A percentile compares a stretch with the other conserved stretches of the same genome.
Evolutionary conservation across 2,113 vertebrate genomes (phyloP).

Genomic region (Reinhardtius hippoglossoides): DNA sequence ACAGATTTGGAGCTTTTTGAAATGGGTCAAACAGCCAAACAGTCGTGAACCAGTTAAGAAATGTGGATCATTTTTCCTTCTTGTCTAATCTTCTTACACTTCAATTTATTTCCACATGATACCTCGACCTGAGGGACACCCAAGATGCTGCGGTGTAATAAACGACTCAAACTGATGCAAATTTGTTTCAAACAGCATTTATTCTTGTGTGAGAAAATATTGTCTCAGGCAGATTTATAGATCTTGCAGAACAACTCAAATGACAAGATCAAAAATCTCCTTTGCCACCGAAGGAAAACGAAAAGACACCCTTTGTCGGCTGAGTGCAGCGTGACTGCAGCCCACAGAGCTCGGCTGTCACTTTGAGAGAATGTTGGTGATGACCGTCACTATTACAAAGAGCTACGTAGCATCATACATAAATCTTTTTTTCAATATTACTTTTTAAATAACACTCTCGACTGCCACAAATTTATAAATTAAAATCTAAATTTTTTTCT

Average conservation of each 20-base stretch:
- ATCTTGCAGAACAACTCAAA: conserved; percentile 71
- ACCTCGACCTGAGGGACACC: not conserved
- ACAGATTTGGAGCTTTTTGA: too few relatives aligned
- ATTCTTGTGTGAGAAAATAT: conserved; percentile 82
- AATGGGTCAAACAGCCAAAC: too few relatives aligned
- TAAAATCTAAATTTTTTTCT: conserved; percentile 82
- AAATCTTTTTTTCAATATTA: conserved; percentile 73
- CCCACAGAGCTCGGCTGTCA: conserved; percentile 53
- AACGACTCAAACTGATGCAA: not conserved
- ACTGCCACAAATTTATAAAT: conserved; percentile 82
- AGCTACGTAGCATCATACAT: conserved; percentile 75
- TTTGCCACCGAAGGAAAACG: conserved; percentile 40
- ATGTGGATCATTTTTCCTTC: not conserved
- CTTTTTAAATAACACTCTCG: conserved; percentile 81
- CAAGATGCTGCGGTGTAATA: not conserved
- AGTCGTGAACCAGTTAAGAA: not conserved
- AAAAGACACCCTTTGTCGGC: conserved; percentile 27
- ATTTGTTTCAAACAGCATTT: conserved; percentile 78
- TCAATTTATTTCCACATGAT: not conserved
- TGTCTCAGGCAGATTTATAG: conserved; percentile 68
- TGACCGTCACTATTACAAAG: conserved; percentile 77
- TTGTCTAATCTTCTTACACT: not conserved
- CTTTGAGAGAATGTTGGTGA: conserved; percentile 62
- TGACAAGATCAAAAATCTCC: conserved; percentile 71
- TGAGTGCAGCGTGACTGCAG: conserved; percentile 31